Percentiles rank a stretch among this genome's conserved stretches.
Conservation (phyloP, 2,888 invertebrate genomes). For the Trichogramma evanescens region DNA sequence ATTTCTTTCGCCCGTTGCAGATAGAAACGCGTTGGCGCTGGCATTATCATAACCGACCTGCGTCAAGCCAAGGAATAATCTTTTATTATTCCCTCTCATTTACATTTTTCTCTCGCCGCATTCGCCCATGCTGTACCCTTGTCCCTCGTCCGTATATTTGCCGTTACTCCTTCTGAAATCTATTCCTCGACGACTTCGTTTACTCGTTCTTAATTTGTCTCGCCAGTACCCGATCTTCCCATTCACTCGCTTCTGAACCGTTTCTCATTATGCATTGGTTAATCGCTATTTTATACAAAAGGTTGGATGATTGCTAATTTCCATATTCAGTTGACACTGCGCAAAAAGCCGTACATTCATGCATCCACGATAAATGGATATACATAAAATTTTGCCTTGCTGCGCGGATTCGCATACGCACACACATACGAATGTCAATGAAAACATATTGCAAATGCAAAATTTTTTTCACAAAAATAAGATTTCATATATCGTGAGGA, state of each 20-base stretch:
- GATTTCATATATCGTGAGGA: too few species aligned
- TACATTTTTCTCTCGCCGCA: slow-evolving; percentile 16
- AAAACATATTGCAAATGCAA: too few species aligned
- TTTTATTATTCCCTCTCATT: slow-evolving; percentile 28
- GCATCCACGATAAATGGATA: too few species aligned
- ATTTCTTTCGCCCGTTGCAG: slow-evolving; percentile 26
- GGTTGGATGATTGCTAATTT: too few species aligned
- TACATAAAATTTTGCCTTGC: too few species aligned
- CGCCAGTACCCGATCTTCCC: slow-evolving; percentile 10
- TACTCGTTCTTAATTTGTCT: slow-evolving; percentile 21
- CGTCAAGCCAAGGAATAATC: slow-evolving; percentile 25
- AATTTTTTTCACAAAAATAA: too few species aligned
- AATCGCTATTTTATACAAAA: background rate
- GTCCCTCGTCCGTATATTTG: background rate
- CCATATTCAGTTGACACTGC: too few species aligned
- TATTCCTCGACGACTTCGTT: slow-evolving; percentile 3
- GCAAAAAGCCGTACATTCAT: too few species aligned
- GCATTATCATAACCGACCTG: slow-evolving; percentile 34
- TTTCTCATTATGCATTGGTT: slow-evolving; percentile 7
- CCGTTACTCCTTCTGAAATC: background rate
- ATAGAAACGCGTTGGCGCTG: background rate
- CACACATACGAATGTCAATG: too few species aligned
- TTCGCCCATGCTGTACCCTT: background rate
- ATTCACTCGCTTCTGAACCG: background rate
- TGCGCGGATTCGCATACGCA: too few species aligned